Percentiles rank a stretch among this genome's conserved stretches.
These are phyloP conservation scores for Alsophila aescularia DNA, from an alignment of 2,888 invertebrate species.

Conservation along the genomic window DNA sequence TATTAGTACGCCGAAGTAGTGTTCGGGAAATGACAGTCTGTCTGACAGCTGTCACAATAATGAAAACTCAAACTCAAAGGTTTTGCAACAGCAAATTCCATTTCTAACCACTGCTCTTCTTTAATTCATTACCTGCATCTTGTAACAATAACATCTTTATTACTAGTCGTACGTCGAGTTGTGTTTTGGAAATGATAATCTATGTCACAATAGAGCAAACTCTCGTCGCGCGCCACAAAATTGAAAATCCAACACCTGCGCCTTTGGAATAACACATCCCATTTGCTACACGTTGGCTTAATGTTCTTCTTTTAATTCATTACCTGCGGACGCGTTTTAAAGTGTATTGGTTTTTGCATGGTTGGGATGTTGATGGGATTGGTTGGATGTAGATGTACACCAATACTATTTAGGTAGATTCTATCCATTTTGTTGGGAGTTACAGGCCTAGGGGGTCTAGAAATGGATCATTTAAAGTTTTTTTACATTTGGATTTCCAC, in stretches of 20 bases:
- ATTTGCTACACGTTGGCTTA: slow-evolving; percentile 37
- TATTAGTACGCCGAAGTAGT: no score
- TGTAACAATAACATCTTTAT: background rate
- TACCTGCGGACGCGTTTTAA: background rate
- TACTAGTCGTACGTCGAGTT: background rate
- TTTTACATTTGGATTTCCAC: no score
- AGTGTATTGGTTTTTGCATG: background rate
- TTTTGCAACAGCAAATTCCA: no score
- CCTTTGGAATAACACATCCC: slow-evolving; percentile 49
- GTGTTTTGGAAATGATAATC: slow-evolving; percentile 53
- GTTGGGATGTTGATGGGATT: background rate
- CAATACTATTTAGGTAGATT: no score
- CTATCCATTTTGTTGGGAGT: no score
- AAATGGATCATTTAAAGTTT: no score
- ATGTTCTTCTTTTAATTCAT: slow-evolving; percentile 10
- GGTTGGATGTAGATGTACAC: background rate
- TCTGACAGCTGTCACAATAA: no score
- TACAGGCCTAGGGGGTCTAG: no score
- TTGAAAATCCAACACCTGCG: slow-evolving; percentile 70
- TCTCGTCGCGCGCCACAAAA: slow-evolving; percentile 57
- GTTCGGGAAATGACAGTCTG: no score
- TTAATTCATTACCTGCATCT: no score
- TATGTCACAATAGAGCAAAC: slow-evolving; percentile 45
- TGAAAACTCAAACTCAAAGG: no score
- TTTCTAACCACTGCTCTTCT: no score